phyloP scores from a whole-genome alignment of 2,888 invertebrate genomes.

The Lathronympha strigana region DNA sequence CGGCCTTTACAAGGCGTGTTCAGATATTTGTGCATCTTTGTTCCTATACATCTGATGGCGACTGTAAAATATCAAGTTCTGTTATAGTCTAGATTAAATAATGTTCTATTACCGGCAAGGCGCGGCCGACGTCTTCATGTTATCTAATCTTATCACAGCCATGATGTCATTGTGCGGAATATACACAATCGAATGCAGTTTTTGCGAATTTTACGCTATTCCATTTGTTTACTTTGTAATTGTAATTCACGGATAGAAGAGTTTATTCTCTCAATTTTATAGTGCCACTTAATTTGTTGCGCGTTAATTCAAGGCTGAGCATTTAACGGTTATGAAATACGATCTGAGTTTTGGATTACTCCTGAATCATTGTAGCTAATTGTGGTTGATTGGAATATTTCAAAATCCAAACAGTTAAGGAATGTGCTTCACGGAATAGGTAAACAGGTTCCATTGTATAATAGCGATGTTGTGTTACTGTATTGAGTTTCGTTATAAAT shows the following conservation, averaged over 20 bases:
- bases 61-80: slow-evolving; percentile 9
- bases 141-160: slow-evolving; percentile 72
- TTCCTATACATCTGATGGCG: too few relatives aligned
- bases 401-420: background rate
- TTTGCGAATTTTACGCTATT: slow-evolving; percentile 25
- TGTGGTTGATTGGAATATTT: background rate
- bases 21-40: too few relatives aligned
- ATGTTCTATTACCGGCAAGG: slow-evolving; percentile 49
- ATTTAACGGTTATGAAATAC: slow-evolving; percentile 2
- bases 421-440: background rate
- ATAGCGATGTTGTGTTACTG: background rate
- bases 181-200: slow-evolving; percentile 48
- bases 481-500: background rate
- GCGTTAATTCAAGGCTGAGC: slow-evolving; percentile 38
- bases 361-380: background rate
- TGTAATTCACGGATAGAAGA: slow-evolving; percentile 9
- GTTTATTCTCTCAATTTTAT: slow-evolving; percentile 33
- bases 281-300: slow-evolving; percentile 23
- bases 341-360: background rate
- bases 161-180: slow-evolving; percentile 68
- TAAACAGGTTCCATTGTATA: background rate
- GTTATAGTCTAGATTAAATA: slow-evolving; percentile 29
- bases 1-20: too few relatives aligned
- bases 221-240: slow-evolving; percentile 25
- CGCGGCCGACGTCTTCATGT: slow-evolving; percentile 62